phyloP scores from a whole-genome alignment of 1,140 invertebrate genomes.

The Rhysida immarginata region DNA sequence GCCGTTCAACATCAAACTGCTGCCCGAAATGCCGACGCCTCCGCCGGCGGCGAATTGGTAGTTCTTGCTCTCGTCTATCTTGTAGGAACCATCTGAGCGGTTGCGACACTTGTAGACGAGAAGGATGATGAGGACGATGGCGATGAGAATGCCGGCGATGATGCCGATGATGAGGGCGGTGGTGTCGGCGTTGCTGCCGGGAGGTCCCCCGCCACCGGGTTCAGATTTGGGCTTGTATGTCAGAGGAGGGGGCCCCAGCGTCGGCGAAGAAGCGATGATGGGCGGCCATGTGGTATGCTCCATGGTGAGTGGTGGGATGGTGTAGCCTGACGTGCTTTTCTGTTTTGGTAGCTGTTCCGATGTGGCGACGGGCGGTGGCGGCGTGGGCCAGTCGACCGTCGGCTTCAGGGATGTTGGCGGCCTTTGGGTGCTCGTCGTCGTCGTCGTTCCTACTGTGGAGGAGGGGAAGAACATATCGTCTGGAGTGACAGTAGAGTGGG shows the following conservation, averaged over 20 bases:
- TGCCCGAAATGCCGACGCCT: constrained; percentile 35
- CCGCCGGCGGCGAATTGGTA: constrained; percentile 34
- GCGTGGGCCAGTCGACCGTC: constrained; percentile 14
- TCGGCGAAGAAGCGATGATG: background rate
- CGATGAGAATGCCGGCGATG: constrained; percentile 76
- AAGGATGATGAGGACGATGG: constrained; percentile 75
- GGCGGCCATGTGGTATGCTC: background rate
- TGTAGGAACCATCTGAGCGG: constrained; percentile 70
- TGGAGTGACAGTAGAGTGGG: background rate
- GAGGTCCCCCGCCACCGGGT: background rate
- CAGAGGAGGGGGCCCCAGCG: background rate
- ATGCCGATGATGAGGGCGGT: constrained; percentile 61
- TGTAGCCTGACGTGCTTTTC: constrained; percentile 28
- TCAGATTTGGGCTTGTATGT: constrained; percentile 18
- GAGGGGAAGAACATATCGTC: constrained; percentile 3
- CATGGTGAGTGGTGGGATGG: background rate
- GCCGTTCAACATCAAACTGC: constrained; percentile 26
- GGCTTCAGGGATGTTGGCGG: constrained; percentile 10
- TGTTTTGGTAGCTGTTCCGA: constrained; percentile 11
- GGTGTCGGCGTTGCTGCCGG: constrained; percentile 25
- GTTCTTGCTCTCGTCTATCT: constrained; percentile 62
- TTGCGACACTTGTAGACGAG: constrained; percentile 79
- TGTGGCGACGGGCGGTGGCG: constrained; percentile 14
- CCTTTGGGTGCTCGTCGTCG: too few species aligned
- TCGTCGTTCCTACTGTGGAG: background rate